phyloP scores from a whole-genome alignment of 2,888 invertebrate species.

The Trichogramma dendrolimi region DNA sequence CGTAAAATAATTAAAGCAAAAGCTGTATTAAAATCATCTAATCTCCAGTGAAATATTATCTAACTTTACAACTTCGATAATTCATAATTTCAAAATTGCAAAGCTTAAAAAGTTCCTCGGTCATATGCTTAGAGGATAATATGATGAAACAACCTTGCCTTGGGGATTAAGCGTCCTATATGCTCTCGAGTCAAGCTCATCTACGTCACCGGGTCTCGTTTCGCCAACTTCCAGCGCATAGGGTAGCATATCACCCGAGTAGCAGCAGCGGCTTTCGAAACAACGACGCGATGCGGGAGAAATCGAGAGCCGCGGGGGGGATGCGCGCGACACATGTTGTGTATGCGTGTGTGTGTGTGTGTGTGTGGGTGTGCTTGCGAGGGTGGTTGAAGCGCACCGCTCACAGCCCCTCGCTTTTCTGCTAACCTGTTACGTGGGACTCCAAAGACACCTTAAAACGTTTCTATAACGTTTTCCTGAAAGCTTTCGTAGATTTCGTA shows the following conservation, averaged over 20 bases:
- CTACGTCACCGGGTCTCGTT: slow-evolving; percentile 1
- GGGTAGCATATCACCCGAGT: background rate
- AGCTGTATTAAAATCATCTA: no score
- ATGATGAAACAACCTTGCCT: slow-evolving; percentile 1
- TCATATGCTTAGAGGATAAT: background rate
- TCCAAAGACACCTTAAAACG: slow-evolving; percentile 32
- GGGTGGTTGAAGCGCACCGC: slow-evolving; percentile 11
- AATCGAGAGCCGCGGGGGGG: no score
- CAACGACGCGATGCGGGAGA: no score
- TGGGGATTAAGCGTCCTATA: background rate
- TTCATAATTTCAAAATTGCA: background rate
- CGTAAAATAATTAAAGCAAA: no score
- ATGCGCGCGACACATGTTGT: background rate
- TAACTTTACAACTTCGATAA: no score
- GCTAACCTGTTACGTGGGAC: slow-evolving; percentile 38
- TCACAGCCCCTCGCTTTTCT: slow-evolving; percentile 26
- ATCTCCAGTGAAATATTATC: no score
- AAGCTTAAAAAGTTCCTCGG: slow-evolving; percentile 23
- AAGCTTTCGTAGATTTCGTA: no score
- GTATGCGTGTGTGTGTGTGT: background rate
- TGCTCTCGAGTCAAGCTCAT: background rate
- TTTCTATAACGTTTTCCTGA: slow-evolving; percentile 14
- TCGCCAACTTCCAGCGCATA: background rate
- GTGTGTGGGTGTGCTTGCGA: background rate
- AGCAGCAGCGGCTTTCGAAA: background rate